These are phyloP conservation scores for Hemistola chrysoprasaria DNA, from an alignment of 2,888 invertebrate genomes.

Conservation along the genomic window DNA sequence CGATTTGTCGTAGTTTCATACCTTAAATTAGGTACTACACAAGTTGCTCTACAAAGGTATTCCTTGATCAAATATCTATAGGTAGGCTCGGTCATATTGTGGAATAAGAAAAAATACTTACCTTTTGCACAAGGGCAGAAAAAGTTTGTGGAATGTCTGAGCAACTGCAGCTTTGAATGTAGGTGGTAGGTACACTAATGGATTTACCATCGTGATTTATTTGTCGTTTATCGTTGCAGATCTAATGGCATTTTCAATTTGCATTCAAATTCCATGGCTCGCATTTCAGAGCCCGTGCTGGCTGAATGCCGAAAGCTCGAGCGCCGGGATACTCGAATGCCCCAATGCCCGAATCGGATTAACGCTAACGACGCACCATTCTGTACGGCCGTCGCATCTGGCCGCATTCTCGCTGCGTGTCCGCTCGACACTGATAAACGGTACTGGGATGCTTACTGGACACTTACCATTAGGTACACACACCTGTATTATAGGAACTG, in stretches of 20 bases:
- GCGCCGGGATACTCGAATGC: constrained; percentile 51
- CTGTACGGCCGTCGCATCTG: constrained; percentile 48
- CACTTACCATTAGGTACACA: constrained; percentile 15
- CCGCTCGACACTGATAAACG: constrained; percentile 54
- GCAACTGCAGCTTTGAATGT: too few species aligned
- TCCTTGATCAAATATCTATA: too few species aligned
- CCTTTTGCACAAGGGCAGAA: too few species aligned
- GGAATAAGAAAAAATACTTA: too few species aligned
- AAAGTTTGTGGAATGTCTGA: too few species aligned
- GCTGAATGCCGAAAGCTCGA: constrained; percentile 52
- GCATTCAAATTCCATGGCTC: constrained; percentile 69
- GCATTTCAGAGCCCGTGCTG: constrained; percentile 50
- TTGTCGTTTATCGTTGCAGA: constrained; percentile 57
- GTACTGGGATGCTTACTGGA: constrained; percentile 11
- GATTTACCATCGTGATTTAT: constrained; percentile 35
- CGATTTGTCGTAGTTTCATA: constrained; percentile 21
- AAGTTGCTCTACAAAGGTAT: too few species aligned
- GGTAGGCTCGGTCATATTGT: too few species aligned
- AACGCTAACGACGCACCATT: constrained; percentile 76
- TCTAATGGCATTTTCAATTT: constrained; percentile 79
- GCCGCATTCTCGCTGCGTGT: constrained; percentile 45
- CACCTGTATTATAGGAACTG: constrained; percentile 26
- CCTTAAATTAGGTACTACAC: too few species aligned
- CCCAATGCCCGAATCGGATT: constrained; percentile 72
- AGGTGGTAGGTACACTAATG: constrained; percentile 6